A percentile compares a stretch with the other conserved stretches of the same genome.
Conservation (phyloP, 1,140 invertebrate genomes). For the Drosophila asahinai region DNA sequence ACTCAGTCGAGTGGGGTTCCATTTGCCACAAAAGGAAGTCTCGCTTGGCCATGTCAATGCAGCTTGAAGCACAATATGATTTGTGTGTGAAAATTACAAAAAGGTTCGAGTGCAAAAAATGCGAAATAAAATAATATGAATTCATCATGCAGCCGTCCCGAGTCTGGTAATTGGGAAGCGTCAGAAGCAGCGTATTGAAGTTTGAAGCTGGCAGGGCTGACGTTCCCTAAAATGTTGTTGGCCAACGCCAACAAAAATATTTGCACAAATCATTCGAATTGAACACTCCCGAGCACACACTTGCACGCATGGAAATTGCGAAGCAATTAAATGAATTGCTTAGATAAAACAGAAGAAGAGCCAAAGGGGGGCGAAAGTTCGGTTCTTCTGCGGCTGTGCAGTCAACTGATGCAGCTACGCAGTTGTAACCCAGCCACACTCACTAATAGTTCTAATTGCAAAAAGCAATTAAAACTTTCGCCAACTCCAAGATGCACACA, state of each 20-base stretch:
- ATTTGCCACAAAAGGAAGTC: slow-evolving; percentile 43
- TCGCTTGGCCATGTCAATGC: slow-evolving; percentile 27
- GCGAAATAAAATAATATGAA: slow-evolving; percentile 37
- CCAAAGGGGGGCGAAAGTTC: slow-evolving; percentile 16
- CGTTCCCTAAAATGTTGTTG: slow-evolving; percentile 16
- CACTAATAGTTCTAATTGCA: slow-evolving; percentile 84
- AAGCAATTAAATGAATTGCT: slow-evolving; percentile 82
- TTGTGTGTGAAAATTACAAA: slow-evolving; percentile 46
- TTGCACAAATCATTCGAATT: slow-evolving; percentile 61
- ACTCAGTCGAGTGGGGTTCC: slow-evolving; percentile 33
- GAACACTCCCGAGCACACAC: slow-evolving; percentile 25
- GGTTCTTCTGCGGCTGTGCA: slow-evolving; percentile 66
- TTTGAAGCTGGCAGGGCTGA: slow-evolving; percentile 25
- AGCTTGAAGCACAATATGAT: slow-evolving; percentile 43
- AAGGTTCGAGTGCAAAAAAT: slow-evolving; percentile 13
- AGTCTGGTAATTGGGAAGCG: slow-evolving; percentile 31
- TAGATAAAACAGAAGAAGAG: slow-evolving; percentile 52
- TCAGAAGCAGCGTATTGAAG: slow-evolving; percentile 34
- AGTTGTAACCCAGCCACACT: slow-evolving; percentile 75
- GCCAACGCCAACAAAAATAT: slow-evolving; percentile 55
- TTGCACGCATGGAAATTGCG: slow-evolving; percentile 71
- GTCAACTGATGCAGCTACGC: slow-evolving; percentile 71
- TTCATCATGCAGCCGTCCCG: not conserved
- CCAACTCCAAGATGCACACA: slow-evolving; percentile 74
- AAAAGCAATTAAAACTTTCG: slow-evolving; percentile 83